Percentiles rank a stretch among this genome's conserved stretches.
Conservation (phyloP, 2,113 vertebrate species). For the Phylloscopus trochiloides region DNA sequence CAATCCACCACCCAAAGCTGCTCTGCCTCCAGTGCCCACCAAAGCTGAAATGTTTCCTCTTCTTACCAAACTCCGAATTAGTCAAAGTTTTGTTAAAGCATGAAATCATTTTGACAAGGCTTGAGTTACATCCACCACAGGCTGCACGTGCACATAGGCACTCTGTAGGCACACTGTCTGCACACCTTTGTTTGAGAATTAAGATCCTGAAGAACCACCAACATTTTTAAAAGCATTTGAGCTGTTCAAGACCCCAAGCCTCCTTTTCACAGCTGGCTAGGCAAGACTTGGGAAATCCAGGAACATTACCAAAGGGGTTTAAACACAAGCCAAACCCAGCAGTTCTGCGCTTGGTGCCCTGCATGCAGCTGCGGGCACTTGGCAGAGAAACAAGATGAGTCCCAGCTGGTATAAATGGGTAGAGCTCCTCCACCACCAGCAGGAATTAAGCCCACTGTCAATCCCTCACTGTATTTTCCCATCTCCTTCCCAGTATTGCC, state of each 20-base stretch:
- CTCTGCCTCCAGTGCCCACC: background rate
- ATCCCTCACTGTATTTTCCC: background rate
- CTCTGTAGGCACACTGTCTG: rapidly evolving
- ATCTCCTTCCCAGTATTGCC: background rate
- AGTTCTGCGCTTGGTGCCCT: rapidly evolving
- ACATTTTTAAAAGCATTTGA: background rate
- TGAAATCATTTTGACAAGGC: background rate
- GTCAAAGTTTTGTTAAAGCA: background rate
- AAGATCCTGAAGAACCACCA: background rate
- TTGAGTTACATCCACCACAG: background rate
- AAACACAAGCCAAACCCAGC: background rate
- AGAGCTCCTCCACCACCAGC: background rate
- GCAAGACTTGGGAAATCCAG: background rate
- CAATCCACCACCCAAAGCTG: background rate
- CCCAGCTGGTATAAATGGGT: background rate
- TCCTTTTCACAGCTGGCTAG: background rate
- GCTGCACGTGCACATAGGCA: background rate
- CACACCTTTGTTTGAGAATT: background rate
- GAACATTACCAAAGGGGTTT: background rate
- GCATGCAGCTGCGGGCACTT: rapidly evolving
- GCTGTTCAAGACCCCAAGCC: background rate
- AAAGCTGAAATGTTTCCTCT: background rate
- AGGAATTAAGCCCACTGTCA: background rate
- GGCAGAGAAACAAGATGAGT: background rate
- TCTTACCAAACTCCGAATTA: background rate